Conservation (phyloP, 2,888 invertebrate species). For the Sphecodes monilicornis region DNA sequence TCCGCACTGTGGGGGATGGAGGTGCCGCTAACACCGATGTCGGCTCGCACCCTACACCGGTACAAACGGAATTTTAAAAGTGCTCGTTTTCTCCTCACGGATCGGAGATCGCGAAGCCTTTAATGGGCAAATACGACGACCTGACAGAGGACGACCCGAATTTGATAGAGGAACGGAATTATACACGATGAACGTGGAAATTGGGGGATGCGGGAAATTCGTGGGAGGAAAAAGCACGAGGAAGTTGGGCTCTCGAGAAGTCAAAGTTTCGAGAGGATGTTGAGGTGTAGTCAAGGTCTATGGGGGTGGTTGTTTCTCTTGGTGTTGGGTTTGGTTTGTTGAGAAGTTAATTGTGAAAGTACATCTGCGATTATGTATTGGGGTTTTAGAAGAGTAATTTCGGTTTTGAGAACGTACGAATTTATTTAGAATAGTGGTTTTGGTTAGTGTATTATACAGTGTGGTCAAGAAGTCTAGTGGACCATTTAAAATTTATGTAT, state of each 20-base stretch:
- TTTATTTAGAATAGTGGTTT: too few species aligned
- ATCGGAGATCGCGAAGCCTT: conserved; percentile 39
- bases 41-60: conserved; percentile 7
- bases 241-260: not conserved
- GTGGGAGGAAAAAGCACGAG: not conserved
- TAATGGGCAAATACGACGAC: conserved; percentile 49
- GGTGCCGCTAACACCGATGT: not conserved
- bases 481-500: not conserved
- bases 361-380: not conserved
- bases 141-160: conserved; percentile 15
- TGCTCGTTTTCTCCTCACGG: conserved; percentile 25
- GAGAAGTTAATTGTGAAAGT: not conserved
- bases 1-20: not conserved
- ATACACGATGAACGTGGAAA: not conserved
- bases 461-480: not conserved
- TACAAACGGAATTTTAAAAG: conserved; percentile 62
- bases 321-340: not conserved
- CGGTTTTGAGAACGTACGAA: not conserved
- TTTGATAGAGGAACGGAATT: not conserved
- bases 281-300: not conserved
- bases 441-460: too few species aligned
- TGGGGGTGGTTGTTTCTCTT: not conserved
- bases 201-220: not conserved
- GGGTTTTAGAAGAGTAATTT: not conserved
- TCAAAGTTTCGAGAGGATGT: not conserved